A percentile compares a stretch with the other conserved stretches of the same genome.
Conservation (phyloP, 2,113 vertebrate genomes). For the Eulemur macaco region DNA sequence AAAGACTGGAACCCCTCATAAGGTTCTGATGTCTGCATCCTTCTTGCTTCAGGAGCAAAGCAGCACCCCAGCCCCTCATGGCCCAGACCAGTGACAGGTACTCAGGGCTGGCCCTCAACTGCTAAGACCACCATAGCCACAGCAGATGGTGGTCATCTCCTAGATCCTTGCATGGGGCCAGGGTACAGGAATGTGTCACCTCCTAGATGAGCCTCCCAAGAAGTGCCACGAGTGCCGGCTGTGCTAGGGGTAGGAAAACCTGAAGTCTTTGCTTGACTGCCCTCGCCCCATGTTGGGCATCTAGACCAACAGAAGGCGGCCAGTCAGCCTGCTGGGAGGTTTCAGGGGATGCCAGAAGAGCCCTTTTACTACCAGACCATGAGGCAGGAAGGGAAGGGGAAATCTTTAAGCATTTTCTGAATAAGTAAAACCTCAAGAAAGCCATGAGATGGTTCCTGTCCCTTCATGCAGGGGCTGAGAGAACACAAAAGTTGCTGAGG, state of each 20-base stretch:
- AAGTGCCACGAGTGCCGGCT: background rate
- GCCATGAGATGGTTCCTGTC: background rate
- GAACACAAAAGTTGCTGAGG: background rate
- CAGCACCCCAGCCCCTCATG: background rate
- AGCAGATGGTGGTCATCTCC: no score
- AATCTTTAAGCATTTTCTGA: background rate
- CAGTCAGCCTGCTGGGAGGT: background rate
- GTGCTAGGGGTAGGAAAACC: background rate
- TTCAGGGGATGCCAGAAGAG: background rate
- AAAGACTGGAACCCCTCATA: background rate
- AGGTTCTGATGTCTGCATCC: background rate
- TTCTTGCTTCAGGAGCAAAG: background rate
- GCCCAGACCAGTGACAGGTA: background rate
- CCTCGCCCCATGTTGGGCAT: background rate
- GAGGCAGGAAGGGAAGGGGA: background rate
- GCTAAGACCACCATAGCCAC: background rate
- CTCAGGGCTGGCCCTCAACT: background rate
- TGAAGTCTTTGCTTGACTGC: background rate
- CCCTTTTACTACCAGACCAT: background rate
- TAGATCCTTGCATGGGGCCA: no score
- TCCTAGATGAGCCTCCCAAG: background rate
- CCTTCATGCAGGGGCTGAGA: background rate
- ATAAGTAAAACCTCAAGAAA: background rate
- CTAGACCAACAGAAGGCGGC: background rate
- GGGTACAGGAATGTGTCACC: no score